Percentiles rank a stretch among this genome's conserved stretches.
Conservation (phyloP, 2,113 vertebrate species). For the Trichomycterus rosablanca region DNA sequence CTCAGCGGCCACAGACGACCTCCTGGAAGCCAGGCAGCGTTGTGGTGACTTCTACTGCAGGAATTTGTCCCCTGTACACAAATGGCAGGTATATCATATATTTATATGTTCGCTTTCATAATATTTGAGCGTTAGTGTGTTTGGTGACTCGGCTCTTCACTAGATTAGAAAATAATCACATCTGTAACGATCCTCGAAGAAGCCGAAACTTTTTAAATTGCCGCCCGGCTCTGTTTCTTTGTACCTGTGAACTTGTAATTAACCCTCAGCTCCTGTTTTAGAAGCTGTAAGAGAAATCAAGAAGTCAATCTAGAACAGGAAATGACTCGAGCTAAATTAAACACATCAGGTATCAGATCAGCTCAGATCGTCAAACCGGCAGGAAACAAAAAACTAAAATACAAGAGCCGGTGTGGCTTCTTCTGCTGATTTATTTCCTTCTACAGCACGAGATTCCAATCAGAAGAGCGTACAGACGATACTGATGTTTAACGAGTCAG, state of each 20-base stretch:
- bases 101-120: too few species aligned
- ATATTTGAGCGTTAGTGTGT: too few species aligned
- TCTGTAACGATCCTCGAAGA: slow-evolving; percentile 26
- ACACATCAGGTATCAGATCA: slow-evolving; percentile 19
- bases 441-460: neutral
- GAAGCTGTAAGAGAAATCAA: slow-evolving; percentile 10
- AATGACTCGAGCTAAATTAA: slow-evolving; percentile 31
- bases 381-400: slow-evolving; percentile 18
- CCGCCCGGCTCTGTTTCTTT: too few species aligned
- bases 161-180: slow-evolving; percentile 29
- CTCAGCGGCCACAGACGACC: too few species aligned
- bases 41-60: too few species aligned
- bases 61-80: too few species aligned
- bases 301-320: slow-evolving; percentile 37
- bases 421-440: neutral
- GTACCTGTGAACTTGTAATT: slow-evolving; percentile 29
- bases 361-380: slow-evolving; percentile 28
- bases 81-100: too few species aligned
- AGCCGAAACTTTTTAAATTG: neutral
- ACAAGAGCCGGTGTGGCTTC: neutral
- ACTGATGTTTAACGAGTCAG: too few species aligned
- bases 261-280: slow-evolving; percentile 20
- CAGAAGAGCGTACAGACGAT: neutral
- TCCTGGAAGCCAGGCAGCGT: too few species aligned
- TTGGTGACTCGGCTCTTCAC: too few species aligned